Evolutionary conservation across 2,888 invertebrate genomes (phyloP).

Genomic region (Mythimna loreyi): DNA sequence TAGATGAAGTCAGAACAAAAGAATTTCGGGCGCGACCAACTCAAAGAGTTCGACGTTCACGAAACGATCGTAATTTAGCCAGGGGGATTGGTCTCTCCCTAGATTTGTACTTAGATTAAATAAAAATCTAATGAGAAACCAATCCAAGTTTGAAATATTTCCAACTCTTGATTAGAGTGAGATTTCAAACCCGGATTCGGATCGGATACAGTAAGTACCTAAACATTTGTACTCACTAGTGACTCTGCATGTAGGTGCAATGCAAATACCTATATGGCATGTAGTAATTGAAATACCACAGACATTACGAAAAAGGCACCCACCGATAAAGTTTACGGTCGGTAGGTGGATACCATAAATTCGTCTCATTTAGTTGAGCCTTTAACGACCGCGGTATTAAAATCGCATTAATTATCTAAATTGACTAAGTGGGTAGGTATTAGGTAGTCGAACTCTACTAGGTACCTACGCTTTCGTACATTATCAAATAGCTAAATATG

Average conservation of each 20-base stretch:
- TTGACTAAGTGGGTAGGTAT: slow-evolving; percentile 39
- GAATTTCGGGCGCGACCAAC: too few relatives aligned
- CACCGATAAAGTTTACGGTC: slow-evolving; percentile 3
- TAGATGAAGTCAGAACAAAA: too few relatives aligned
- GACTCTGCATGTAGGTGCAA: too few relatives aligned
- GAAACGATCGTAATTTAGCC: too few relatives aligned
- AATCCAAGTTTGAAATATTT: not conserved
- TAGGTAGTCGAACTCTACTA: slow-evolving; percentile 18
- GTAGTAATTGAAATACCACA: not conserved
- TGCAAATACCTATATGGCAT: too few relatives aligned
- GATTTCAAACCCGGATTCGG: not conserved
- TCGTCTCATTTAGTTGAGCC: slow-evolving; percentile 23
- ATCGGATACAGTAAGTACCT: not conserved
- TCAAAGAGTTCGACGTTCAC: too few relatives aligned
- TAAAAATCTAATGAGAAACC: too few relatives aligned
- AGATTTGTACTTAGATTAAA: not conserved
- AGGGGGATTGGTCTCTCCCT: not conserved
- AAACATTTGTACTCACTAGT: not conserved
- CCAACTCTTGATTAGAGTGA: too few relatives aligned
- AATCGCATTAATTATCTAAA: slow-evolving; percentile 46
- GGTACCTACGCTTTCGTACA: not conserved
- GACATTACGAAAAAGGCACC: not conserved
- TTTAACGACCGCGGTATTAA: slow-evolving; percentile 38
- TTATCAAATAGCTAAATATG: slow-evolving; percentile 24
- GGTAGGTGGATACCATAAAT: not conserved